Evolutionary conservation across 30 jellyfish, hydroid and myxozoan genomes (phyloP).

Genomic region (Catostylus mosaicus): DNA sequence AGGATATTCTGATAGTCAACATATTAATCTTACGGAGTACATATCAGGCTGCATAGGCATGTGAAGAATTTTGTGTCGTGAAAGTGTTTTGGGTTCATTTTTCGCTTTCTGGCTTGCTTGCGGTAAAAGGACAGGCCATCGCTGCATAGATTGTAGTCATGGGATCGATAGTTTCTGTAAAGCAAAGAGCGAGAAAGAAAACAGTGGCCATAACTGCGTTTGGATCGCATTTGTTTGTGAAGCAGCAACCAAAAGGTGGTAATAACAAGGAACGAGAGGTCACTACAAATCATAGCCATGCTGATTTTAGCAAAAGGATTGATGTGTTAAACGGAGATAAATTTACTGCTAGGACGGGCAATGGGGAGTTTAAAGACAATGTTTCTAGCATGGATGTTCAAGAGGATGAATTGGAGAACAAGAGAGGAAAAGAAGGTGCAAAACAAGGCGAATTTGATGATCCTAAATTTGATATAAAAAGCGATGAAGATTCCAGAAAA

Average conservation of each 20-base stretch:
- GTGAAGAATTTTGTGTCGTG: not conserved
- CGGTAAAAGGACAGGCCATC: not conserved
- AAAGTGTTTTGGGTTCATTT: not conserved
- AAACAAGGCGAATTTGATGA: no score
- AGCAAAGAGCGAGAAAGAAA: constrained; percentile 59
- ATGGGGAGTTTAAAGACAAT: no score
- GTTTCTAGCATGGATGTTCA: no score
- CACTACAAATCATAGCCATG: no score
- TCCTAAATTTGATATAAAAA: not conserved
- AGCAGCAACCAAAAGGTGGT: not conserved
- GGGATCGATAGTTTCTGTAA: constrained; percentile 66
- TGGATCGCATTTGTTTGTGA: constrained; percentile 8
- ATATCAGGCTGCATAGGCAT: not conserved
- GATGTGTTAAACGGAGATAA: no score
- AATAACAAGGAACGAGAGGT: not conserved
- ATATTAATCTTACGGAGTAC: not conserved
- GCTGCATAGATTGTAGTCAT: not conserved
- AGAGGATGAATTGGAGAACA: no score
- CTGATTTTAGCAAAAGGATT: no score
- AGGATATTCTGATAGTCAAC: not conserved
- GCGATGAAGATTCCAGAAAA: not conserved
- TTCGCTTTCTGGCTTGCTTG: not conserved
- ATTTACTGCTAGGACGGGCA: no score
- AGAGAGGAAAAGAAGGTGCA: no score
- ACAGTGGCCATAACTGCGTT: constrained; percentile 39